Conservation (phyloP, 1,140 invertebrate genomes). For the Kradibia gibbosae region DNA sequence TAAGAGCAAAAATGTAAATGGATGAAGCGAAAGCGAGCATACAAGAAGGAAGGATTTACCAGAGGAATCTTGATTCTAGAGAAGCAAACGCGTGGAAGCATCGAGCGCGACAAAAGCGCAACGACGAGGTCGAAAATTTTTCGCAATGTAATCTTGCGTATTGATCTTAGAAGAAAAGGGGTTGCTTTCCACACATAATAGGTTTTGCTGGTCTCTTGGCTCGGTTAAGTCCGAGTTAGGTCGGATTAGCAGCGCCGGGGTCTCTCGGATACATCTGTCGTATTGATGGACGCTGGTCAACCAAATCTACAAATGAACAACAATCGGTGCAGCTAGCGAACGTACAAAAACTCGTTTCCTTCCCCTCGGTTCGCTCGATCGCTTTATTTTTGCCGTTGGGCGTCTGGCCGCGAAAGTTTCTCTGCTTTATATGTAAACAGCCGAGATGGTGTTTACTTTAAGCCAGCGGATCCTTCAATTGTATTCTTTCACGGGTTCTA, state of each 20-base stretch:
- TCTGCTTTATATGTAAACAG: slow-evolving; percentile 18
- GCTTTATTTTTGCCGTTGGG: slow-evolving; percentile 41
- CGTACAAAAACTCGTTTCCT: slow-evolving; percentile 46
- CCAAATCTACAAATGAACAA: slow-evolving; percentile 69
- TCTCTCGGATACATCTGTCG: slow-evolving; percentile 67
- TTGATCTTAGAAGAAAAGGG: slow-evolving; percentile 68
- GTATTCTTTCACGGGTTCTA: slow-evolving; percentile 1
- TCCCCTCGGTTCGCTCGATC: slow-evolving; percentile 34
- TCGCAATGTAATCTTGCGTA: slow-evolving; percentile 72
- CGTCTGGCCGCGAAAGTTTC: slow-evolving; percentile 2
- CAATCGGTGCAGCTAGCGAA: slow-evolving; percentile 53
- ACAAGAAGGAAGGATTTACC: slow-evolving; percentile 15
- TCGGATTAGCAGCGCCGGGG: slow-evolving; percentile 65
- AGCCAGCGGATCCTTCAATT: not conserved
- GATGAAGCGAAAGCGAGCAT: not conserved
- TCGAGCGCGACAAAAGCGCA: slow-evolving; percentile 56
- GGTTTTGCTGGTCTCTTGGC: slow-evolving; percentile 66
- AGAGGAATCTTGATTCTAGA: slow-evolving; percentile 8
- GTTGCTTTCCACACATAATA: slow-evolving; percentile 66
- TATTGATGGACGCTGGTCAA: slow-evolving; percentile 70
- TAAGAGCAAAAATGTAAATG: not conserved
- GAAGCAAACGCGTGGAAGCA: slow-evolving; percentile 1
- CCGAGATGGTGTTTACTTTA: not conserved
- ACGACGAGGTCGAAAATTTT: slow-evolving; percentile 58
- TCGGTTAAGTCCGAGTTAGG: slow-evolving; percentile 65